These are phyloP conservation scores for Halichondria panicea DNA, from an alignment of 37 sponge, comb jelly and placozoan genomes.

Conservation along the genomic window DNA sequence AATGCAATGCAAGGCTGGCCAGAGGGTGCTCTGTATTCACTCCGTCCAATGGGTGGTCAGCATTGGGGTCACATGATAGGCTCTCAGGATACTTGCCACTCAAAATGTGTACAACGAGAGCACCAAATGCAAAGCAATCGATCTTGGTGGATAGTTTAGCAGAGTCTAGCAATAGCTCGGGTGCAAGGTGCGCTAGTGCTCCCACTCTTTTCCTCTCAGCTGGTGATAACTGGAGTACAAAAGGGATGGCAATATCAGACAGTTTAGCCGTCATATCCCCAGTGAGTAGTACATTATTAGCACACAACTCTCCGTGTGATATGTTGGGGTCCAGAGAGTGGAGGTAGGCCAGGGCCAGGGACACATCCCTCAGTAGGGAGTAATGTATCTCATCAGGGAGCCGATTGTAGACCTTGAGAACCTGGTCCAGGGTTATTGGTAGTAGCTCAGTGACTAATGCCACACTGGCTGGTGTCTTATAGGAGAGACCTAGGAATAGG, in stretches of 20 bases:
- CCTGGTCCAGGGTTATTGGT: constrained; percentile 8
- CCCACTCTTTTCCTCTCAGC: constrained; percentile 3
- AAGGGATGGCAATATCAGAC: constrained; percentile 32
- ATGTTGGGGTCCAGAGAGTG: constrained; percentile 27
- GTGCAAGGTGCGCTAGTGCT: constrained; percentile 35
- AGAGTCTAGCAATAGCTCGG: constrained; percentile 6
- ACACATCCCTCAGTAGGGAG: constrained; percentile 38
- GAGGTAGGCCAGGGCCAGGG: constrained; percentile 47
- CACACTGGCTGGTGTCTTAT: not conserved
- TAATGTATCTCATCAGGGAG: constrained; percentile 48
- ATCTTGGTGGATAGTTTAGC: constrained; percentile 10
- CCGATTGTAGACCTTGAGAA: constrained; percentile 10
- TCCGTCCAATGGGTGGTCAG: not conserved
- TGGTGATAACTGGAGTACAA: not conserved
- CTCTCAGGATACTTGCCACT: constrained; percentile 20
- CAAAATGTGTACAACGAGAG: constrained; percentile 41
- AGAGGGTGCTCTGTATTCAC: constrained; percentile 28
- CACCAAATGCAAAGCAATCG: constrained; percentile 44
- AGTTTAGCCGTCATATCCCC: constrained; percentile 44
- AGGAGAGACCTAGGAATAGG: constrained; percentile 36
- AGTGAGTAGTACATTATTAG: constrained; percentile 37
- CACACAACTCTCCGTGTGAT: constrained; percentile 46
- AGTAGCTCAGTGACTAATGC: constrained; percentile 37
- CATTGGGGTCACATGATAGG: not conserved
- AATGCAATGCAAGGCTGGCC: constrained; percentile 20